Conservation (phyloP, 2,113 vertebrate species). For the Phoxinus phoxinus region DNA sequence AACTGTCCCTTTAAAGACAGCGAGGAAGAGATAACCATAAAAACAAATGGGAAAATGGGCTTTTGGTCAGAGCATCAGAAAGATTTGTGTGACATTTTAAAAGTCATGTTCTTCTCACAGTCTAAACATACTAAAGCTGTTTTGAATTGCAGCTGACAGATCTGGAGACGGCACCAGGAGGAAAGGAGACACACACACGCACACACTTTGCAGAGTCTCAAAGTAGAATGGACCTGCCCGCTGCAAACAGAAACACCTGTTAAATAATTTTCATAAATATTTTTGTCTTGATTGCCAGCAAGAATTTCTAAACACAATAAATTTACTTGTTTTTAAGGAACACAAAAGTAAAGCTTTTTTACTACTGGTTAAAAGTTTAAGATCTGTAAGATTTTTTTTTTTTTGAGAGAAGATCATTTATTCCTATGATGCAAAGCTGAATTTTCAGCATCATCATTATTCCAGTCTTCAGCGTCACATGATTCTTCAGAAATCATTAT, state of each 20-base stretch:
- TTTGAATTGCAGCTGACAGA: background rate
- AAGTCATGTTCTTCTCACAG: constrained; percentile 3
- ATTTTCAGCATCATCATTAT: background rate
- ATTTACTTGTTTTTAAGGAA: background rate
- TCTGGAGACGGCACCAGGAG: background rate
- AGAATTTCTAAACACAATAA: background rate
- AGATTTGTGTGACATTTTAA: background rate
- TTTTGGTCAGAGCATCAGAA: background rate
- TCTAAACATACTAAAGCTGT: background rate
- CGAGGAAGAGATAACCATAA: background rate
- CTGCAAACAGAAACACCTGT: no score
- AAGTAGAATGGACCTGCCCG: background rate
- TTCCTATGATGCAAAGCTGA: background rate
- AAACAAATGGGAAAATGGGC: background rate
- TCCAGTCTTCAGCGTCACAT: background rate
- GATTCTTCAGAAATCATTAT: background rate
- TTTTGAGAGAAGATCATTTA: no score
- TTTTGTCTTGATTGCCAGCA: background rate
- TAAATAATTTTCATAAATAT: background rate
- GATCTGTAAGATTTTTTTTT: no score
- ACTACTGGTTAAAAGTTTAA: background rate
- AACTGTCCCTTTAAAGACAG: no score
- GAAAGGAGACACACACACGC: background rate
- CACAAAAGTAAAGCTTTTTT: background rate
- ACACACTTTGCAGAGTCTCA: background rate